Base-by-base conservation (phyloP, 2,888 invertebrate genomes). In the Noctua fimbriata region DNA sequence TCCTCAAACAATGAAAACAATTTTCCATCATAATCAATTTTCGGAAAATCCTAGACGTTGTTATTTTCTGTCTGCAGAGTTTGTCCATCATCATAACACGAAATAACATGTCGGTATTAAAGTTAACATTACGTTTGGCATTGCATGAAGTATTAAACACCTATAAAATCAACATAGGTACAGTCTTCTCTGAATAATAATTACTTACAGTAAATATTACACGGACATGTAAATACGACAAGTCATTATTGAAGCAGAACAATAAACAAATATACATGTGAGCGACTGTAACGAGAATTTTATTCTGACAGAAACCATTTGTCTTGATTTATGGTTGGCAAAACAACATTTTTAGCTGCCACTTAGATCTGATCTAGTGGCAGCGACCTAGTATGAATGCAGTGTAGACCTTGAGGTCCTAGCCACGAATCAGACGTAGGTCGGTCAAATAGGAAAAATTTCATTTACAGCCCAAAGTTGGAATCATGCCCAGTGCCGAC, bases 121-220 rank as follows among this genome's bases (percentile, higher is more conserved):
- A 79, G 71, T 79, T 73, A 76, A 76, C 78, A 82, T 73, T 60
- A 66, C 60, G 21, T 63, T 85, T 79, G 79, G 87, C 84, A 60
- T 65, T 60, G 67, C 74, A 69, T 81, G 72, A 80, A 78, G 77
- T 81, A 73, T 84, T 78, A 84, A 79, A 85, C 76, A 80, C 65
- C 71, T 76, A 81, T 83, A 76, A 81, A 86, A 82, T 84, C 74
- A 81, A 87, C 78, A 77, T 78, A 79, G 24, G 71, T 83, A 77
- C 76, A 73, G 32, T 73, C 78, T 79, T 81, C 81, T 76, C 52
- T 85, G 78, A 87, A 87, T 76, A 79, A 76, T 78, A 81, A 87
- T 81, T 78, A 73, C 77, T 81, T 78, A 73, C 77, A 76, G 82
- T 81, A 82, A 88, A 88, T 85, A 83, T 75, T 63, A 81, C 79